phyloP scores from a whole-genome alignment of 2,113 vertebrate species.

The Hydrochoerus hydrochaeris region DNA sequence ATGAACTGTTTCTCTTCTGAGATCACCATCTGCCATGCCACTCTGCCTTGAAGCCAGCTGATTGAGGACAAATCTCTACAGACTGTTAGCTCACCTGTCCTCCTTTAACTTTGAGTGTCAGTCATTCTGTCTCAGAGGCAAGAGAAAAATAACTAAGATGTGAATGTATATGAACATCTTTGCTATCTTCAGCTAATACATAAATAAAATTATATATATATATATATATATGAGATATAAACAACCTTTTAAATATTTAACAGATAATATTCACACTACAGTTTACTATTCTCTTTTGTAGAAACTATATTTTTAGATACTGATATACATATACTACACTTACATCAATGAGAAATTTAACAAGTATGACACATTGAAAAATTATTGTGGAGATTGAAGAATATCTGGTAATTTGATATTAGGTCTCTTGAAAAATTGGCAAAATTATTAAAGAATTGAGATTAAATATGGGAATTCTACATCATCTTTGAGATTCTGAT shows the following conservation, averaged over 20 bases:
- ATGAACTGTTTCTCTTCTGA: too few species aligned
- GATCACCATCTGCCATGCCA: too few species aligned
- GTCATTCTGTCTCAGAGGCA: too few species aligned
- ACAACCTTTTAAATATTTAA: neutral
- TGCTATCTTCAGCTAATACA: neutral
- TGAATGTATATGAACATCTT: too few species aligned
- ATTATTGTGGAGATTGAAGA: neutral
- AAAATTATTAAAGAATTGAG: neutral
- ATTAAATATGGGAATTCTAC: neutral
- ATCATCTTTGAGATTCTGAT: neutral
- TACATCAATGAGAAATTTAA: too few species aligned
- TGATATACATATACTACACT: too few species aligned
- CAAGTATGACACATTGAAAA: neutral
- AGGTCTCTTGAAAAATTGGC: neutral
- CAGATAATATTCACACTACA: neutral
- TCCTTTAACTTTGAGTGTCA: too few species aligned
- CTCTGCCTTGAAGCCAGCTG: too few species aligned
- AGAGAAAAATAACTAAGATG: too few species aligned
- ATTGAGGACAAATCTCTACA: too few species aligned
- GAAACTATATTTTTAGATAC: neutral
- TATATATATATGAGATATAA: neutral
- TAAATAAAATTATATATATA: too few species aligned
- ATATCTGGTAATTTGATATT: slow-evolving; percentile 3
- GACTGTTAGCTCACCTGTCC: too few species aligned
- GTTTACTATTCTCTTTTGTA: neutral